Conservation (phyloP, 2,797 vertebrate genomes). For the Tadarida brasiliensis region DNA sequence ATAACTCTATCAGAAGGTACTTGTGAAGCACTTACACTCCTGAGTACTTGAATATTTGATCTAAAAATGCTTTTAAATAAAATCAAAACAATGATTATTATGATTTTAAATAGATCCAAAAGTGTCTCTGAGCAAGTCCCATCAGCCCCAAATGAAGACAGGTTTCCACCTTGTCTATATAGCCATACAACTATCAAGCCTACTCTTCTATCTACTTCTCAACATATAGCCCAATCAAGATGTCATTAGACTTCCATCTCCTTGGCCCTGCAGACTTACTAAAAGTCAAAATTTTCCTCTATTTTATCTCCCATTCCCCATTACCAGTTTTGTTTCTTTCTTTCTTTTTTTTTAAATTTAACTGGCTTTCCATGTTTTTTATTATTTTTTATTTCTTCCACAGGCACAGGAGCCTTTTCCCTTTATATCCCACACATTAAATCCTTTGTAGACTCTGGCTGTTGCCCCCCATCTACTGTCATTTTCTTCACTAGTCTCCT, state of each 20-base stretch:
- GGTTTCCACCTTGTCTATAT: not conserved
- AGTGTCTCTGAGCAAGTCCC: not conserved
- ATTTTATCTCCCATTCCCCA: not conserved
- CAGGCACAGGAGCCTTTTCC: not conserved
- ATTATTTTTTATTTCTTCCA: not conserved
- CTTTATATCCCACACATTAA: not conserved
- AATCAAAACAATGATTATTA: constrained; percentile 47
- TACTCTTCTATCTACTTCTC: not conserved
- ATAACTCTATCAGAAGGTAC: constrained; percentile 19
- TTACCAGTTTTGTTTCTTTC: not conserved
- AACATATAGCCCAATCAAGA: not conserved
- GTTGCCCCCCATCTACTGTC: not conserved
- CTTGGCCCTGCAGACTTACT: not conserved
- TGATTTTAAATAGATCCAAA: constrained; percentile 9
- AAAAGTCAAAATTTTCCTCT: not conserved
- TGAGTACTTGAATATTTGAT: constrained; percentile 33
- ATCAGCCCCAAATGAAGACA: not conserved
- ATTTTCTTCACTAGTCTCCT: not conserved
- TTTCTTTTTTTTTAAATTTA: not conserved
- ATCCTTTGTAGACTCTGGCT: not conserved
- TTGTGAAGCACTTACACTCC: not conserved
- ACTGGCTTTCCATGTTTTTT: not conserved
- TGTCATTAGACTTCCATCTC: not conserved
- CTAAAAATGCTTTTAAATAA: constrained; percentile 53
- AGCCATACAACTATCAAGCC: not conserved